Percentiles rank a stretch among this genome's conserved stretches.
Conservation (phyloP, 2,113 vertebrate species). For the Cheirogaleus medius region DNA sequence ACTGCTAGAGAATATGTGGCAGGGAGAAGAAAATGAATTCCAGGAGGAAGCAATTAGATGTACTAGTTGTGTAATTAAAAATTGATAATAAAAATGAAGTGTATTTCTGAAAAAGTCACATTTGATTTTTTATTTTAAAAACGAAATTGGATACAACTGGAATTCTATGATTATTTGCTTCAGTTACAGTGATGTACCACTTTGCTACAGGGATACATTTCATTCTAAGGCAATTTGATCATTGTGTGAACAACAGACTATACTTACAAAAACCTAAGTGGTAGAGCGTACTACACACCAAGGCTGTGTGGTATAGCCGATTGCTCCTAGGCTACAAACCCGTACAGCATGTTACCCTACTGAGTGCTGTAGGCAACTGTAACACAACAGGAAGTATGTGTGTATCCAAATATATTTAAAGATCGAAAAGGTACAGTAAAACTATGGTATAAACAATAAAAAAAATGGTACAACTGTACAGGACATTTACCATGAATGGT, state of each 20-base stretch:
- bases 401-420: not conserved
- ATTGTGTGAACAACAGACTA: not conserved
- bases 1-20: not conserved
- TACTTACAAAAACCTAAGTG: not conserved
- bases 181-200: not conserved
- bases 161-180: conserved; percentile 32
- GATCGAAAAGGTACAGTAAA: not conserved
- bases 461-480: not conserved
- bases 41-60: not conserved
- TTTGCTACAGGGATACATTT: not conserved
- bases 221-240: not conserved
- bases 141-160: not conserved
- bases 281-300: not conserved
- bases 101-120: not conserved
- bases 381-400: not conserved
- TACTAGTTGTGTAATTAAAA: not conserved
- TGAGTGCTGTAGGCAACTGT: not conserved
- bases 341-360: not conserved
- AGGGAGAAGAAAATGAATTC: conserved; percentile 22
- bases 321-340: not conserved
- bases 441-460: not conserved
- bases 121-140: not conserved
- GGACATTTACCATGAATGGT: not conserved
- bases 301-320: not conserved
- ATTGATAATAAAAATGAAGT: conserved; percentile 13